Base-by-base conservation (phyloP, 2,113 vertebrate genomes). In the Pelecanoides urinatrix region DNA sequence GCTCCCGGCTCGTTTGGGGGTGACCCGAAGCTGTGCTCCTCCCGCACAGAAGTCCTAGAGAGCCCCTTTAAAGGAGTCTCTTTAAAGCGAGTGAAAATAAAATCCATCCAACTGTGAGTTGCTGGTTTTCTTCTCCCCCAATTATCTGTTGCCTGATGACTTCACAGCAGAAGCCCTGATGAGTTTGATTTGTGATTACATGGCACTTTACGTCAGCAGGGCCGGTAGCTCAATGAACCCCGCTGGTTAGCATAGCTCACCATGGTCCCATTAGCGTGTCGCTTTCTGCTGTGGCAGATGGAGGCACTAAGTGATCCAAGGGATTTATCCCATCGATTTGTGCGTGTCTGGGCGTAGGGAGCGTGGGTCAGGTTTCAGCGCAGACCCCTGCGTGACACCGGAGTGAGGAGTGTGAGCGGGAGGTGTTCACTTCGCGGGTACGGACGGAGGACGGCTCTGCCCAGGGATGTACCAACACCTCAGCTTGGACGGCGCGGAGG, bases 191-290 rank as follows among this genome's bases (percentile, higher is more conserved):
- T 29, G 10, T 49, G 40, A n/a, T 44, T 71, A n/a, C 32, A 1
- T 14, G 47, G 18, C 27, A 16, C 42, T 74, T 72, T 2, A 16
- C 6, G 4, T 26, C 78, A 68, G 70, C 2, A 5, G 34, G 58
- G 52, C 42, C 32, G 2, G 66, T 9, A 56, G 21, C 26, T 78
- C 16, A 10, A 32, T 7, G 25, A 71, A 7, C n/a, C 5, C 5
- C 1, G 0, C 55, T 29, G 25, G 6, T 45, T 21, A 36, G 56
- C 23, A 3, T 4, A 10, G 38, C 40, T 88, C 16, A 0, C 15
- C 23, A 0, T 0, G 13, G 53, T 9, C 58, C 61, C 44, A 0
- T 45, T 23, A 36, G 29, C 7, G 0, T 26, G 18, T 30, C 52
- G 11, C 22, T 47, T 67, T 52, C 72, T 72, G 47, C 42, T 32